Evolutionary conservation across 2,888 invertebrate genomes (phyloP), one percentile per base, ranked within the genome.

Genomic region (Argyresthia albistria): DNA sequence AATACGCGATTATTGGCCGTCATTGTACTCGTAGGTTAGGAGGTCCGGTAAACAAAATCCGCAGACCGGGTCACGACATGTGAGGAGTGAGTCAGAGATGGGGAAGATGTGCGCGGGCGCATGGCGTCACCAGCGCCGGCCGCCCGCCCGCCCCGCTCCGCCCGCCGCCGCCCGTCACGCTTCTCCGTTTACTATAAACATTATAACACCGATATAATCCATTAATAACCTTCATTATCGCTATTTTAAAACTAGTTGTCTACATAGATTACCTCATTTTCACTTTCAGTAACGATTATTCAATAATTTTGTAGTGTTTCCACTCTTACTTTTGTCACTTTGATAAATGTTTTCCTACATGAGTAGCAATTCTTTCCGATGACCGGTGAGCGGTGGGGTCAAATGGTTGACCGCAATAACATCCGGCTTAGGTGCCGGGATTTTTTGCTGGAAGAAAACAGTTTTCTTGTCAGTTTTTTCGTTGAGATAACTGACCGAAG

Each of bases 41-140:
- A 47, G 47, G 69, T 69, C 66, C 70, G 64, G 66, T 67, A 72
- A 77, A 73, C 73, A 71, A 76, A 83, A 80, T 76, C 72, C 69
- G 69, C 69, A 58, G 70, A 65, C 59, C 75, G 66, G 82, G 81
- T 84, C 84, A 84, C 82, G 84, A 84, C 74, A 66, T 57, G 64
- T 51, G 57, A 59, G 53, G 55, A 65, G 69, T 87, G 84, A 86
- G 69, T 86, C 86, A 86, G 64, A 59, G 50, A 76, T 69, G 67
- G 82, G 82, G 84, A 84, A 83, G 82, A 80, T 77, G 25, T 75
- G 71, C 66, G 76, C 71, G 69, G 15, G 64, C 68, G 64, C 64
- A 76, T 84, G 83, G 70, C 84, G 82, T 84, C 84, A 84, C 75
- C 74, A 59, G 52, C 55, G 60, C 56, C 59, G 48, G 36, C 8